Conservation (phyloP, 64 coral and sea anemone genomes). For the Stichodactyla helianthus region DNA sequence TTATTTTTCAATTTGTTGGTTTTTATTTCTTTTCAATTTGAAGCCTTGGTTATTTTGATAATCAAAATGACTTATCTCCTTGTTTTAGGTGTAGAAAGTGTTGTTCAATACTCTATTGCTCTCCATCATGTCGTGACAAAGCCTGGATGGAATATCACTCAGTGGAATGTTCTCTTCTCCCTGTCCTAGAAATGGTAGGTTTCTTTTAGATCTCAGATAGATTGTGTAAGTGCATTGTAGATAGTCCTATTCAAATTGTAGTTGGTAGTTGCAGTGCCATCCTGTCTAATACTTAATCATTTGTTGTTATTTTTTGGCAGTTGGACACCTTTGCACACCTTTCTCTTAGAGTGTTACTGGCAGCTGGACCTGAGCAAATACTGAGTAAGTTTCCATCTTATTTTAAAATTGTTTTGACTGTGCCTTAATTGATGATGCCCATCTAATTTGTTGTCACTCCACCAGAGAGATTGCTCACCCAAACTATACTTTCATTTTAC, state of each 20-base stretch:
- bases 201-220: neutral
- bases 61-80: neutral
- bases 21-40: neutral
- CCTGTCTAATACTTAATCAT: neutral
- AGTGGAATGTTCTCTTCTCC: constrained; percentile 70
- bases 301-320: constrained; percentile 20
- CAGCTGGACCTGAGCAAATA: constrained; percentile 59
- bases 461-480: too few relatives aligned
- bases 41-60: neutral
- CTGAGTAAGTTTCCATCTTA: constrained; percentile 45
- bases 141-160: constrained; percentile 68
- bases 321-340: constrained; percentile 76
- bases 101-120: constrained; percentile 76
- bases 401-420: too few relatives aligned
- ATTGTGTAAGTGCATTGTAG: neutral
- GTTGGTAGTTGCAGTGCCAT: neutral
- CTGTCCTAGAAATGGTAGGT: constrained; percentile 88
- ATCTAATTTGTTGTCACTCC: too few relatives aligned
- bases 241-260: neutral
- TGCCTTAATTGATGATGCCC: too few relatives aligned
- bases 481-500: too few relatives aligned
- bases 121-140: constrained; percentile 54
- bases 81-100: constrained; percentile 60
- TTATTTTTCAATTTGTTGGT: neutral
- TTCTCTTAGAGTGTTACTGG: constrained; percentile 80